Evolutionary conservation across 1,140 invertebrate genomes (phyloP).

Genomic region (Cydia pomonella): DNA sequence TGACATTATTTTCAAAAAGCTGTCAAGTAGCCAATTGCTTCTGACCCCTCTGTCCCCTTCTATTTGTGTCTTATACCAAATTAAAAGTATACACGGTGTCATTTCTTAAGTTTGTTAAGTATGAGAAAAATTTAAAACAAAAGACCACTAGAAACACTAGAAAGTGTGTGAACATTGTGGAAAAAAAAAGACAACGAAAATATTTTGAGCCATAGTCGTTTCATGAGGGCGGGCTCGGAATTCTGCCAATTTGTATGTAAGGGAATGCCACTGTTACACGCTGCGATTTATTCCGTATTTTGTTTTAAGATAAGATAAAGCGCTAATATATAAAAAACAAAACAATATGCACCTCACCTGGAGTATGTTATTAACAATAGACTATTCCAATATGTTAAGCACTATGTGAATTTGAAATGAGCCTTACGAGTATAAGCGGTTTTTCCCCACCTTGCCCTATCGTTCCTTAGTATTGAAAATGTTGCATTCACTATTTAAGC

Average conservation of each 20-base stretch:
- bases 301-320: too few relatives aligned
- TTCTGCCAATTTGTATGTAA: not conserved
- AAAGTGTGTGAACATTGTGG: too few relatives aligned
- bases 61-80: too few relatives aligned
- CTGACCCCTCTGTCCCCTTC: not conserved
- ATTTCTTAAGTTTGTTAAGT: too few relatives aligned
- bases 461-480: not conserved
- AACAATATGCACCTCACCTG: not conserved
- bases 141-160: too few relatives aligned
- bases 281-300: not conserved
- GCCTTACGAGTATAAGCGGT: not conserved
- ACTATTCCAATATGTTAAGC: not conserved
- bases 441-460: not conserved
- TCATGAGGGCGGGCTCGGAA: not conserved
- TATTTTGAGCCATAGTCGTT: too few relatives aligned
- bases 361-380: not conserved
- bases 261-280: not conserved
- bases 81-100: too few relatives aligned
- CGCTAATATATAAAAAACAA: not conserved
- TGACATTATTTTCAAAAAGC: too few relatives aligned
- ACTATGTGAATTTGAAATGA: not conserved
- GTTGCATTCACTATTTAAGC: not conserved
- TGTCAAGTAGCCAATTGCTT: too few relatives aligned
- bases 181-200: too few relatives aligned
- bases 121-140: not conserved